Evolutionary conservation across 2,113 vertebrate genomes (phyloP), one percentile per base, ranked within the genome.

Genomic region (Lates calcarifer): DNA sequence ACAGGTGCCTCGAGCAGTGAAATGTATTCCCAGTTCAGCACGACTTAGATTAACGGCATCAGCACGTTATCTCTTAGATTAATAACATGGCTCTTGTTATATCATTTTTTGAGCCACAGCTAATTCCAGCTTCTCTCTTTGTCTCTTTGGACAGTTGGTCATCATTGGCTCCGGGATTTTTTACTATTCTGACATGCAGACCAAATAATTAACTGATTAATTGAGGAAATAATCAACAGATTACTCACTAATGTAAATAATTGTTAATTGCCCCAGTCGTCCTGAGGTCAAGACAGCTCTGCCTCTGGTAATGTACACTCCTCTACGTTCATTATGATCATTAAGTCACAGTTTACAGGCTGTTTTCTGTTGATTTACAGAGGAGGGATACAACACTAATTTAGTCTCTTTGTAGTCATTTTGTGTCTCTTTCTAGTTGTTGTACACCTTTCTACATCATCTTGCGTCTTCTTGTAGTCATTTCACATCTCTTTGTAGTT

Each of bases 1-100:
- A 74, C 63, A 77, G 63, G 56, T 55, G 73, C 58, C 65, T 60
- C 15, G 9, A 37, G 72, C 55, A 15, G 35, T 24, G 28, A 37
- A 6, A 61, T 4, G 17, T 3, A 1, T 55, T 72, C 35, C 29
- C 24, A 11, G 1, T 6, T 62, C 33, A 66, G 24, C 69, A 37
- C 41, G 10, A 45, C 37, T 64, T 37, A 31, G 31, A 33, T 63
- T 53, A 11, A 55, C 0, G 15, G 2, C 18, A 14, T 22, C 47
- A 45, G 49, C 35, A 12, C 14, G 8, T 41, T 12, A 13, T 28
- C 5, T 37, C 15, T 26, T 13, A 43, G 24, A 60, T 49, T 53
- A 53, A 67, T 43, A 35, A 26, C 33, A 11, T 22, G 4, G 2
- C 17, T 26, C 35, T 39, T 7, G 7, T 15, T 20, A 28, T n/a